Evolutionary conservation across 2,888 invertebrate genomes (phyloP).

Genomic region (Xylophagus ater): DNA sequence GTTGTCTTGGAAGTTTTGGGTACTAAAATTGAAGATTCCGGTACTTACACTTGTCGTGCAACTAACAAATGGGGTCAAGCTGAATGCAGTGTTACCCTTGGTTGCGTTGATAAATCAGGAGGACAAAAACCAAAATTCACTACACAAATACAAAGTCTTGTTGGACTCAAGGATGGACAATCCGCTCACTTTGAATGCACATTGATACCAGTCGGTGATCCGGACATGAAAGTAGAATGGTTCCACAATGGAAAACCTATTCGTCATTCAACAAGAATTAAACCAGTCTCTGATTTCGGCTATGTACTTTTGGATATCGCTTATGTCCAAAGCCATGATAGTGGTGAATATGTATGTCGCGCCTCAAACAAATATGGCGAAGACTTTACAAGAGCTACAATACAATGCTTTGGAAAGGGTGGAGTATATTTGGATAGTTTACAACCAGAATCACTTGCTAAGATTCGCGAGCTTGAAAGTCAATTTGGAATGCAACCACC

Average conservation of each 20-base stretch:
- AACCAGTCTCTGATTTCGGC: slow-evolving; percentile 90
- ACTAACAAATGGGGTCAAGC: slow-evolving; percentile 83
- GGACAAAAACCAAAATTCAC: slow-evolving; percentile 84
- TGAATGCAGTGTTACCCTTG: slow-evolving; percentile 71
- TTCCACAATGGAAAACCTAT: slow-evolving; percentile 87
- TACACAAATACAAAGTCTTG: slow-evolving; percentile 72
- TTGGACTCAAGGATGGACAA: slow-evolving; percentile 82
- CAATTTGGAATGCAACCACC: slow-evolving; percentile 50
- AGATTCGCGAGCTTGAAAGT: slow-evolving; percentile 77
- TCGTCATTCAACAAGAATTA: slow-evolving; percentile 79
- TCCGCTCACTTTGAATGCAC: slow-evolving; percentile 94
- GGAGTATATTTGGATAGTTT: slow-evolving; percentile 82
- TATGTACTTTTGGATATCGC: slow-evolving; percentile 90
- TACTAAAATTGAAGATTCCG: slow-evolving; percentile 85
- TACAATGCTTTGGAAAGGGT: slow-evolving; percentile 71
- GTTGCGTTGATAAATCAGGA: slow-evolving; percentile 71
- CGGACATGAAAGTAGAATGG: slow-evolving; percentile 91
- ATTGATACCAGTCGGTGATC: slow-evolving; percentile 86
- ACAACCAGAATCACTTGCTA: slow-evolving; percentile 81
- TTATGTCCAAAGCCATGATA: slow-evolving; percentile 86
- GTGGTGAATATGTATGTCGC: slow-evolving; percentile 85
- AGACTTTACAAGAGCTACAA: slow-evolving; percentile 75
- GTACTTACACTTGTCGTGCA: slow-evolving; percentile 77
- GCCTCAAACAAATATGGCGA: slow-evolving; percentile 87
- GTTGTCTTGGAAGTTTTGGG: slow-evolving; percentile 93